Evolutionary conservation across 2,797 vertebrate genomes (phyloP).

Genomic region (Tarsius wallacei): DNA sequence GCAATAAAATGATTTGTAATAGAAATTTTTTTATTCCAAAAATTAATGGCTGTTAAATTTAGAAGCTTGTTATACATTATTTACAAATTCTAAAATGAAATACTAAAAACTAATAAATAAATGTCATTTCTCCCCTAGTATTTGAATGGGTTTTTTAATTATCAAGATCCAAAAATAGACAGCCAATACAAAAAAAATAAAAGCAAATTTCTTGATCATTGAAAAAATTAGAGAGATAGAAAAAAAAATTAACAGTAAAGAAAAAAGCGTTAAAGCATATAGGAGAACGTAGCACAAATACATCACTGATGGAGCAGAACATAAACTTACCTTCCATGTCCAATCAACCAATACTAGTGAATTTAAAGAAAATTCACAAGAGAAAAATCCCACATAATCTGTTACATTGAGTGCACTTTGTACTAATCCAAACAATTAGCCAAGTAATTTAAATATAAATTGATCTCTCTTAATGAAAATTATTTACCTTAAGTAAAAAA

Average conservation of each 20-base stretch:
- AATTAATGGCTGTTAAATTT: not conserved
- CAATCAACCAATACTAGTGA: not conserved
- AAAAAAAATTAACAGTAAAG: not conserved
- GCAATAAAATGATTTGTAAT: not conserved
- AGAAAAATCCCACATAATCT: not conserved
- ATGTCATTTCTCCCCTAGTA: not conserved
- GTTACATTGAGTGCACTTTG: not conserved
- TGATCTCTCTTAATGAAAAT: not conserved
- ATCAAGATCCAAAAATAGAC: not conserved
- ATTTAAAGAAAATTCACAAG: not conserved
- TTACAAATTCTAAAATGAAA: not conserved
- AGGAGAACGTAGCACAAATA: not conserved
- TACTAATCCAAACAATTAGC: not conserved
- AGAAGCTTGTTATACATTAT: not conserved
- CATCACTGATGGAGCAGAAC: not conserved
- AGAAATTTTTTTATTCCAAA: not conserved
- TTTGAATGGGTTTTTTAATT: not conserved
- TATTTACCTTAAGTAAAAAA: not conserved
- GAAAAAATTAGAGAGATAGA: not conserved
- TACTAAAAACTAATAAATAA: not conserved
- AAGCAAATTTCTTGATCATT: not conserved
- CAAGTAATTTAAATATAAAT: not conserved
- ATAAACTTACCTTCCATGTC: not conserved
- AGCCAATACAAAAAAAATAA: not conserved
- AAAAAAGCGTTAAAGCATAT: not conserved